These are phyloP conservation scores for Drosophila erecta DNA, from an alignment of 1,140 invertebrate species.

Conservation along the genomic window DNA sequence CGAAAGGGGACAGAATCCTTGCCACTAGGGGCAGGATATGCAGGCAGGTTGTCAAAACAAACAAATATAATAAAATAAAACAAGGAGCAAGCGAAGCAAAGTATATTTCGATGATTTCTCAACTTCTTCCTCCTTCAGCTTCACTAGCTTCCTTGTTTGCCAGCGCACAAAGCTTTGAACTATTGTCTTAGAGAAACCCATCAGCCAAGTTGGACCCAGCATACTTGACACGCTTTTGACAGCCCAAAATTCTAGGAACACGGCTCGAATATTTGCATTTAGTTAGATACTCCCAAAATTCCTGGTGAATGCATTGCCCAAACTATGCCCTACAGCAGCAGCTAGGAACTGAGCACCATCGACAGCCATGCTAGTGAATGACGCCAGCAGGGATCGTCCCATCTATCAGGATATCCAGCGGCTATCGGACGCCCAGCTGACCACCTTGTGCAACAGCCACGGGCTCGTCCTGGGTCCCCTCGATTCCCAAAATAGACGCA, in stretches of 20 bases:
- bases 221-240: constrained; percentile 1
- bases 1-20: constrained; percentile 4
- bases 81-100: not conserved
- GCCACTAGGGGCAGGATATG: constrained; percentile 11
- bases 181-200: not conserved
- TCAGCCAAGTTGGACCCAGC: not conserved
- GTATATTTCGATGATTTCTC: constrained; percentile 18
- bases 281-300: constrained; percentile 4
- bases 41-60: constrained; percentile 23
- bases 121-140: constrained; percentile 10
- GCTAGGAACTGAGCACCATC: not conserved
- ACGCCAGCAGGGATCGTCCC: not conserved
- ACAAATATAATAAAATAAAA: constrained; percentile 21
- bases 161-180: constrained; percentile 1
- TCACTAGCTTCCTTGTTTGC: not conserved
- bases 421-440: constrained; percentile 32
- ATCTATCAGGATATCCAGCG: constrained; percentile 22
- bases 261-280: not conserved
- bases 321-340: constrained; percentile 15
- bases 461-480: constrained; percentile 9
- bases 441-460: constrained; percentile 36
- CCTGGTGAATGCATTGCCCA: not conserved
- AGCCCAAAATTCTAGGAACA: not conserved
- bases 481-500: constrained; percentile 6
- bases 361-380: constrained; percentile 8